Base-by-base conservation (phyloP, 2,888 invertebrate species). In the Diarsia rubi region DNA sequence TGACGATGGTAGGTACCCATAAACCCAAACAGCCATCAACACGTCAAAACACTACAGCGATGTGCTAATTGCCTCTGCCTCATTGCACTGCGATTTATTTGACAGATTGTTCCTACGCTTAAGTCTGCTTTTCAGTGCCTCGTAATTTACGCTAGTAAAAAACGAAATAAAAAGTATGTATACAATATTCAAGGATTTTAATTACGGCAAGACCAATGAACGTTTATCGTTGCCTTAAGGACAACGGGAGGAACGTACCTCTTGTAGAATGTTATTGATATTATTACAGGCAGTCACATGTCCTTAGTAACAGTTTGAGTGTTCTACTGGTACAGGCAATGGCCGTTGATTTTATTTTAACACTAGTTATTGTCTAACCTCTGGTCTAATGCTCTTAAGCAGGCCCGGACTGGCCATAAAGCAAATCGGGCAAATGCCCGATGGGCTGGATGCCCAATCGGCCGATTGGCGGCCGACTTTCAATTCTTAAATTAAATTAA, bases 151-250 rank as follows among this genome's bases (percentile, higher is more conserved):
- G 57, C 45, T 66, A 74, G 59, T 82, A 73, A 84, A 82, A 74
- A 69, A 8, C 31, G 52, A 72, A 60, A 73, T 69, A 76, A 78
- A 74, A 75, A 73, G 45, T 63, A 31, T 19, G 52, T 54, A 75
- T 24, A 72, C 70, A 75, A 75, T 78, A 68, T 73, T 73, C 65
- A 82, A 82, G 68, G 75, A 70, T 74, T 77, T 83, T 77, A 74
- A 70, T 82, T 72, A 80, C 24, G 44, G n/a, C 42, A 64, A 71
- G 82, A 70, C 63, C 67, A 78, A 75, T 66, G 79, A 82, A 82
- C 75, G 54, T 64, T 24, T 47, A 67, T 73, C 64, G 52, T 72
- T 63, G 14, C 65, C 21, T 66, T 54, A 79, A 82, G 76, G 79
- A 73, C 76, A 66, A n/a, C 24, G 59, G 73, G 63, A 69, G 49